Conservation (phyloP, 1,140 invertebrate genomes). For the Dreissena polymorpha region DNA sequence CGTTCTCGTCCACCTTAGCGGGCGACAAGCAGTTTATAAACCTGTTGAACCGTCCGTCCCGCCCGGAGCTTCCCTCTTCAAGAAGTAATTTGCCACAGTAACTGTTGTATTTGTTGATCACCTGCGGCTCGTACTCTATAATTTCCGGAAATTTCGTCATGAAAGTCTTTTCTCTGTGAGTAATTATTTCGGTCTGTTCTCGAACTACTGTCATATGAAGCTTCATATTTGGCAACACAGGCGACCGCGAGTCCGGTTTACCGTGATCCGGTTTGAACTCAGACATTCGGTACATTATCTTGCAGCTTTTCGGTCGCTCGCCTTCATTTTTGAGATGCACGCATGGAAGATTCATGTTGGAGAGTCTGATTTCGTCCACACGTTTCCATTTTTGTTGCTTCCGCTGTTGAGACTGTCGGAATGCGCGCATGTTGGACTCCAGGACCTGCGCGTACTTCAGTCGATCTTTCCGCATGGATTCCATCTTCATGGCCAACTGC, state of each 20-base stretch:
- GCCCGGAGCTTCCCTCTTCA: constrained; percentile 36
- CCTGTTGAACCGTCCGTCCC: constrained; percentile 33
- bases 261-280: constrained; percentile 49
- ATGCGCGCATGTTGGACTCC: constrained; percentile 49
- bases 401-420: constrained; percentile 44
- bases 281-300: constrained; percentile 47
- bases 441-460: constrained; percentile 39
- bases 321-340: constrained; percentile 38
- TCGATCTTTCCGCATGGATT: constrained; percentile 48
- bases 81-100: constrained; percentile 46
- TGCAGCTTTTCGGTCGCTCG: constrained; percentile 47
- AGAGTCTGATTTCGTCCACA: constrained; percentile 44
- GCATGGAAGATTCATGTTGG: constrained; percentile 49
- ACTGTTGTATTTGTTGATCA: constrained; percentile 43
- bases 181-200: constrained; percentile 54
- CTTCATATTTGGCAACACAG: constrained; percentile 49
- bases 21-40: constrained; percentile 42
- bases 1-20: constrained; percentile 24
- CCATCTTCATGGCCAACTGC: constrained; percentile 48
- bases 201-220: constrained; percentile 32
- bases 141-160: constrained; percentile 54
- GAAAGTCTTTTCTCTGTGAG: constrained; percentile 51
- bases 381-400: constrained; percentile 54
- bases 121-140: constrained; percentile 40
- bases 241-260: constrained; percentile 20